These are phyloP conservation scores for Synaphobranchus kaupii DNA, from an alignment of 2,797 vertebrate species.

Conservation along the genomic window DNA sequence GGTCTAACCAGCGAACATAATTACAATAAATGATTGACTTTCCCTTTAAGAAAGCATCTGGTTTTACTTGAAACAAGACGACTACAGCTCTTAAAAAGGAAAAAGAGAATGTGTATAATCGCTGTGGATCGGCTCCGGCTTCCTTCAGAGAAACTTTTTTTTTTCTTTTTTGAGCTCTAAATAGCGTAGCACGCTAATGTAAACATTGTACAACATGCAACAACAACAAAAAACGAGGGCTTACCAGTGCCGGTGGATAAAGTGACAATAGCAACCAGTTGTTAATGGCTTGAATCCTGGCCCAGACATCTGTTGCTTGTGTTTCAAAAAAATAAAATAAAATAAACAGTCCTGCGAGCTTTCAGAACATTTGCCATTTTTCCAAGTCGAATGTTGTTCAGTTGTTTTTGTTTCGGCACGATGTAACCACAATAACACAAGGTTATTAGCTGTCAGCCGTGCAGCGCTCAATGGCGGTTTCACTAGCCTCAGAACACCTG, in stretches of 20 bases:
- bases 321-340: constrained; percentile 75
- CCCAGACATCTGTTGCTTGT: constrained; percentile 79
- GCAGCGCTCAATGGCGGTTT: neutral
- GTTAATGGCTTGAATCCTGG: constrained; percentile 75
- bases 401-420: neutral
- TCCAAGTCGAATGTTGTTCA: neutral
- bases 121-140: constrained; percentile 77
- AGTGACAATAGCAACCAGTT: constrained; percentile 71
- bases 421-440: neutral
- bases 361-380: constrained; percentile 62
- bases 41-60: constrained; percentile 83
- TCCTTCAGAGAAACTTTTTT: constrained; percentile 74
- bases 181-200: constrained; percentile 73
- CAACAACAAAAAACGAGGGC: constrained; percentile 57
- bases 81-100: constrained; percentile 76
- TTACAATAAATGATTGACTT: constrained; percentile 83
- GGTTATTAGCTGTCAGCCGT: neutral
- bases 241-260: constrained; percentile 71
- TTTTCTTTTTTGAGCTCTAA: constrained; percentile 61
- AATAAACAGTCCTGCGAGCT: constrained; percentile 62
- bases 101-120: constrained; percentile 80
- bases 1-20: constrained; percentile 78
- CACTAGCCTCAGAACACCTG: neutral
- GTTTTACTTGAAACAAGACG: constrained; percentile 83
- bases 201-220: constrained; percentile 78